Conservation (phyloP, 2,888 invertebrate species). For the Metopia argyrocephala region DNA sequence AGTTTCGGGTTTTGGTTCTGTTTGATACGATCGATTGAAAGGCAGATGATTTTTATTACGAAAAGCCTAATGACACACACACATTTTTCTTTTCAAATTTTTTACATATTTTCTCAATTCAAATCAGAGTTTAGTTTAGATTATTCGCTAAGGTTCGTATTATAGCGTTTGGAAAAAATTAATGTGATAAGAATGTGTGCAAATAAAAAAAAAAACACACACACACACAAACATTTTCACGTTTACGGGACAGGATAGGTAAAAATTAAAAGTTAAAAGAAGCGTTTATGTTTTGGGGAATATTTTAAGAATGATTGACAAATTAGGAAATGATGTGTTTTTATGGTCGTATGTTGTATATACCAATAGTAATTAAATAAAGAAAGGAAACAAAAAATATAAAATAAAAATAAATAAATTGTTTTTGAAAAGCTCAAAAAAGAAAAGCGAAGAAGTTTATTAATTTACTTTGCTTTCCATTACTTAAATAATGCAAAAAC, state of each 20-base stretch:
- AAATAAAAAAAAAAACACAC: too few species aligned
- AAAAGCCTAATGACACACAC: slow-evolving; percentile 46
- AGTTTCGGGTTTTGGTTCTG: slow-evolving; percentile 69
- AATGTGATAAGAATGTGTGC: too few species aligned
- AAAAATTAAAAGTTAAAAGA: slow-evolving; percentile 53
- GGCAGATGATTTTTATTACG: slow-evolving; percentile 55
- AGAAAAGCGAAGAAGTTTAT: slow-evolving; percentile 12
- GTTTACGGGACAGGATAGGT: slow-evolving; percentile 6
- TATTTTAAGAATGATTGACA: slow-evolving; percentile 40
- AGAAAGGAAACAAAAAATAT: slow-evolving; percentile 49
- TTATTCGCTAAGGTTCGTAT: too few species aligned
- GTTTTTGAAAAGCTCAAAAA: background rate
- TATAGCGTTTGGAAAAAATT: too few species aligned
- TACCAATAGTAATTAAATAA: slow-evolving; percentile 10
- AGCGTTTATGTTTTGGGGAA: slow-evolving; percentile 50
- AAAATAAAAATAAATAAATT: slow-evolving; percentile 49
- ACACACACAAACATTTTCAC: too few species aligned
- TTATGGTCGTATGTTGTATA: background rate
- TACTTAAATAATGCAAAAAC: background rate
- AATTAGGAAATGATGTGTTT: background rate
- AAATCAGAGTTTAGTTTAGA: background rate
- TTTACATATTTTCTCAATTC: background rate
- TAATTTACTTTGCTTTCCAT: slow-evolving; percentile 16
- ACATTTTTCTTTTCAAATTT: background rate
- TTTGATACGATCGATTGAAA: slow-evolving; percentile 72